phyloP scores from a whole-genome alignment of 2,113 vertebrate genomes.

The Strix aluco region DNA sequence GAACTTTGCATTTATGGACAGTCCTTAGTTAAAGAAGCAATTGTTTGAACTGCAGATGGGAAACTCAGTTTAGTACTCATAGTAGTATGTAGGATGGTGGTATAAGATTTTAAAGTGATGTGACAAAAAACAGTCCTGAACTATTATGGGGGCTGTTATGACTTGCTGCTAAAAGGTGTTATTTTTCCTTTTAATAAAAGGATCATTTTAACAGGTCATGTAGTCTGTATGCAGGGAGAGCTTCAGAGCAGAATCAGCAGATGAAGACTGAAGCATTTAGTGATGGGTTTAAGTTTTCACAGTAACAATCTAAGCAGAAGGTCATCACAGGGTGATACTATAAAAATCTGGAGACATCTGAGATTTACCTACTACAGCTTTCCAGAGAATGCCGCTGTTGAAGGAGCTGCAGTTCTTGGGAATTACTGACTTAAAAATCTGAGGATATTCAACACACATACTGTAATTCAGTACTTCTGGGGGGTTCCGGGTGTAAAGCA shows the following conservation, averaged over 20 bases:
- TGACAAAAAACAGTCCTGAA: background rate
- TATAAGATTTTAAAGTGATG: background rate
- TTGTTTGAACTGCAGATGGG: background rate
- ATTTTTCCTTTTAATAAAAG: background rate
- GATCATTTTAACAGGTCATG: background rate
- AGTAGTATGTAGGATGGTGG: background rate
- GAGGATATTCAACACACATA: background rate
- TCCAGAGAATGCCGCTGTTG: background rate
- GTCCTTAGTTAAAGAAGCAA: background rate
- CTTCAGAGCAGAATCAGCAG: background rate
- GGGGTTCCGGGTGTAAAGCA: background rate
- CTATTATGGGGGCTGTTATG: background rate
- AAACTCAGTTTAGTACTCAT: background rate
- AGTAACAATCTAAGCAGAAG: background rate
- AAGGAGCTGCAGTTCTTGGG: background rate
- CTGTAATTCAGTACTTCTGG: background rate
- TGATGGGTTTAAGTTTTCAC: background rate
- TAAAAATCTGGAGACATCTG: background rate
- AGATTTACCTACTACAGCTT: background rate
- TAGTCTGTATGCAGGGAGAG: background rate
- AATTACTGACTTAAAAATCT: background rate
- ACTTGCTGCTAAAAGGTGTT: background rate
- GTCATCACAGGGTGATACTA: accelerated
- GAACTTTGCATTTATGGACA: background rate
- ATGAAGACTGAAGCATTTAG: background rate